phyloP scores from a whole-genome alignment of 1,140 invertebrate genomes.

The Drosophila kanapiae region DNA sequence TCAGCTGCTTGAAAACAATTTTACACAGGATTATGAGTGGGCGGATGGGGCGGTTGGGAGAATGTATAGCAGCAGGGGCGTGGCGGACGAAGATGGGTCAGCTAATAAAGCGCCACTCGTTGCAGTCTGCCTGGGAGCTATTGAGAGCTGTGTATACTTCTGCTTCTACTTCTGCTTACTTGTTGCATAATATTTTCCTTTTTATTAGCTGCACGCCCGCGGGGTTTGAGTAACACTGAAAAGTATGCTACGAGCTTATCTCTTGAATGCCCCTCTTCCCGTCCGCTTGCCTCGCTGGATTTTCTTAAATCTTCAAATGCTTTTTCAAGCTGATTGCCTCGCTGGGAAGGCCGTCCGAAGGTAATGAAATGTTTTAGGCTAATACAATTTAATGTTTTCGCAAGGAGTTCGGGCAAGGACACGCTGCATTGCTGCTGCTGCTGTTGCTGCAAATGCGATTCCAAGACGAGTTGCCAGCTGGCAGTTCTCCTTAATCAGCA shows the following conservation, averaged over 20 bases:
- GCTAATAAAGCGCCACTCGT: slow-evolving; percentile 72
- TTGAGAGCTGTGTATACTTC: slow-evolving; percentile 41
- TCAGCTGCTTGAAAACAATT: slow-evolving; percentile 76
- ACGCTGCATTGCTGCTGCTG: slow-evolving; percentile 17
- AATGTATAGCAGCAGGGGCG: background rate
- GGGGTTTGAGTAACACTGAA: slow-evolving; percentile 32
- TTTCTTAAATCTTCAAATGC: slow-evolving; percentile 63
- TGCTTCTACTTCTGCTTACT: slow-evolving; percentile 60
- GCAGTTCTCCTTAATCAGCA: slow-evolving; percentile 58
- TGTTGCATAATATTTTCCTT: slow-evolving; percentile 82
- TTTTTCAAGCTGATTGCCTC: slow-evolving; percentile 73
- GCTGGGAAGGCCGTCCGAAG: slow-evolving; percentile 31
- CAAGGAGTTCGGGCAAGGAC: slow-evolving; percentile 46
- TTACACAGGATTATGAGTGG: slow-evolving; percentile 74
- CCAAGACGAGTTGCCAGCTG: slow-evolving; percentile 48
- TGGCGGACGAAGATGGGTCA: slow-evolving; percentile 46
- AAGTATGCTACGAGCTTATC: slow-evolving; percentile 38
- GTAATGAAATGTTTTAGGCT: slow-evolving; percentile 72
- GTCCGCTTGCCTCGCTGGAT: slow-evolving; percentile 2
- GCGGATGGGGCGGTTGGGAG: background rate
- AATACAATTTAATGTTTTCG: slow-evolving; percentile 73
- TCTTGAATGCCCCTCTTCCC: background rate
- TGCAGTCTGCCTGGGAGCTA: slow-evolving; percentile 53
- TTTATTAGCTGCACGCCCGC: slow-evolving; percentile 66
- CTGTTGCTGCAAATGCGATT: slow-evolving; percentile 50